These are phyloP conservation scores for Dascillus cervinus DNA, from an alignment of 2,888 invertebrate genomes.

Conservation along the genomic window DNA sequence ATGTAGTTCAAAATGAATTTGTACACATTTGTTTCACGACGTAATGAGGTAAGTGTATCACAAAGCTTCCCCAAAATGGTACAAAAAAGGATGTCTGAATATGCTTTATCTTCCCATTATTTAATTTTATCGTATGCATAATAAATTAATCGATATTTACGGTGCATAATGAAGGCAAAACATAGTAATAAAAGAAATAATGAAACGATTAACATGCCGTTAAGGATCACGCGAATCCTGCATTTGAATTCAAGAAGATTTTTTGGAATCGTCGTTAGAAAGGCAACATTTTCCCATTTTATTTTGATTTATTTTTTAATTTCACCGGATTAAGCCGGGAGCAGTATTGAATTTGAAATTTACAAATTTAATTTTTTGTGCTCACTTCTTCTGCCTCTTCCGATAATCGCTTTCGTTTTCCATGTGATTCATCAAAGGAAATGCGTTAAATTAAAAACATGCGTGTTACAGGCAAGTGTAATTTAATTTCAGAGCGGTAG, in stretches of 20 bases:
- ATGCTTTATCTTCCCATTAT: neutral
- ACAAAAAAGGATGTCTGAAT: no score
- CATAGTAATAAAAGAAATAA: slow-evolving; percentile 4
- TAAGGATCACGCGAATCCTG: slow-evolving; percentile 10
- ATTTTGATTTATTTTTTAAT: no score
- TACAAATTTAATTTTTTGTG: no score
- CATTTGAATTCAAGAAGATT: slow-evolving; percentile 14
- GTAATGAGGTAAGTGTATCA: no score
- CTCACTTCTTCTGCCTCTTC: no score
- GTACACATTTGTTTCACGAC: no score
- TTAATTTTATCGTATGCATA: neutral
- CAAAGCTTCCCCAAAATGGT: no score
- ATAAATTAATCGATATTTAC: neutral
- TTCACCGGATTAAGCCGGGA: no score
- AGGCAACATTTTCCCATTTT: no score
- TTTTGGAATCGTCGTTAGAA: no score
- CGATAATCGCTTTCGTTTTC: neutral
- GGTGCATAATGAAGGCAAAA: slow-evolving; percentile 1
- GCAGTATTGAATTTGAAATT: no score
- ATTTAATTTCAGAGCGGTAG: slow-evolving; percentile 6
- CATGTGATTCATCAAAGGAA: slow-evolving; percentile 5
- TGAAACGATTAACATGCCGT: slow-evolving; percentile 8
- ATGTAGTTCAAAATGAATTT: no score
- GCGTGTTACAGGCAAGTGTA: slow-evolving; percentile 2
- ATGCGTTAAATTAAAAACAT: slow-evolving; percentile 9